Evolutionary conservation across 2,113 vertebrate genomes (phyloP).

Genomic region (Anoura caudifer): DNA sequence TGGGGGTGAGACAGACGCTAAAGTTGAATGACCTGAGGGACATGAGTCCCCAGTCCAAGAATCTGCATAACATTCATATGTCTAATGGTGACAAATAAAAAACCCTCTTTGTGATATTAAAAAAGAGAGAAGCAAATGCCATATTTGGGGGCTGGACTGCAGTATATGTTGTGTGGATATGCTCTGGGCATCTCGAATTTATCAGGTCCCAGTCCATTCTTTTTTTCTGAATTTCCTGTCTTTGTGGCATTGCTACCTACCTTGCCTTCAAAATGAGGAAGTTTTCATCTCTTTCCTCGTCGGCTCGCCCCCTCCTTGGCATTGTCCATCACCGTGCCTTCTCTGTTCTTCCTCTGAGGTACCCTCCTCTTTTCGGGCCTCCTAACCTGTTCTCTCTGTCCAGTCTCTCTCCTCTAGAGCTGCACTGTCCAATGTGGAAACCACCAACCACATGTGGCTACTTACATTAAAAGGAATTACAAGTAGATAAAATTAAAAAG

Average conservation of each 20-base stretch:
- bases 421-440: not conserved
- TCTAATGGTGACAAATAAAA: too few relatives aligned
- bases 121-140: too few relatives aligned
- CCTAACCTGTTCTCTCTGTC: not conserved
- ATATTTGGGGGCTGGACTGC: not conserved
- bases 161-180: too few relatives aligned
- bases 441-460: not conserved
- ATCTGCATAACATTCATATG: too few relatives aligned
- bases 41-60: too few relatives aligned
- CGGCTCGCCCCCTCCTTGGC: not conserved
- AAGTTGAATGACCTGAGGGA: too few relatives aligned
- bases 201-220: not conserved
- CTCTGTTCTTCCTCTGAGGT: not conserved
- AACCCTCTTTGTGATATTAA: too few relatives aligned
- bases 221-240: not conserved
- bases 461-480: not conserved
- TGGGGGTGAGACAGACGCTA: too few relatives aligned
- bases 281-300: not conserved
- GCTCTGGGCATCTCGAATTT: accelerated
- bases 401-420: not conserved
- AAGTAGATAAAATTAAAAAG: not conserved
- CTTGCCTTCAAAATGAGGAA: not conserved
- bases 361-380: not conserved
- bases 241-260: not conserved
- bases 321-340: not conserved